Evolutionary conservation across 2,888 invertebrate genomes (phyloP), one percentile per base, ranked within the genome.

Genomic region (Drosophila paramelanica): DNA sequence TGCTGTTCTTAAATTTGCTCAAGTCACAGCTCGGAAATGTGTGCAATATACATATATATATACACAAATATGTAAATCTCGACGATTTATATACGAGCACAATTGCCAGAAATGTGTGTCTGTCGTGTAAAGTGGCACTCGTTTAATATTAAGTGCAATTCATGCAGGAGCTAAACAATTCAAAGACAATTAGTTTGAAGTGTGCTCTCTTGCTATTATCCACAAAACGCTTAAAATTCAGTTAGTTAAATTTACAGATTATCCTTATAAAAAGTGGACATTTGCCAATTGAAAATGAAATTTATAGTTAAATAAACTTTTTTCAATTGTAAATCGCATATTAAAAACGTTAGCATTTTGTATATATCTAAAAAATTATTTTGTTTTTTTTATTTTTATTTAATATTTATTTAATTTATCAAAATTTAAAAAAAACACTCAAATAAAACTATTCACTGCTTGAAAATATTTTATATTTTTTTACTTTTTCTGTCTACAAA

Each of bases 71-170:
- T 33, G 36, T 1, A 33, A 36, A 36, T 36, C 36, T 13, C 3
- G 2, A 3, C 31, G 10, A 31, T 31, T 8, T 8, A 31, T 31
- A 2, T 31, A 31, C 31, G 59, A 52, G 53, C 51, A 68, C 62
- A 67, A 51, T 49, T 50, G 49, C 49, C 33, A 14, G 20, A 67
- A 57, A 47, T 67, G 20, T 33, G 77, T 67, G 67, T 50, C 65
- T 65, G 49, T 49, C 61, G 71, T 77, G 65, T 57, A 62, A 77
- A 67, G 61, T 55, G 56, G 25, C 59, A 46, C 31, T 53, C 27
- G 49, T 4, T 41, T 60, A 59, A 7, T 41, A n/a, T 42, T 47
- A 36, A 62, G 38, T 50, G 59, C 56, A 67, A 67, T 53, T 67
- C 52, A 51, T 58, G 58, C 20, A 41, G 10, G 31, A 13, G 36